phyloP scores from a whole-genome alignment of 2,888 invertebrate genomes.

The Acronicta psi region DNA sequence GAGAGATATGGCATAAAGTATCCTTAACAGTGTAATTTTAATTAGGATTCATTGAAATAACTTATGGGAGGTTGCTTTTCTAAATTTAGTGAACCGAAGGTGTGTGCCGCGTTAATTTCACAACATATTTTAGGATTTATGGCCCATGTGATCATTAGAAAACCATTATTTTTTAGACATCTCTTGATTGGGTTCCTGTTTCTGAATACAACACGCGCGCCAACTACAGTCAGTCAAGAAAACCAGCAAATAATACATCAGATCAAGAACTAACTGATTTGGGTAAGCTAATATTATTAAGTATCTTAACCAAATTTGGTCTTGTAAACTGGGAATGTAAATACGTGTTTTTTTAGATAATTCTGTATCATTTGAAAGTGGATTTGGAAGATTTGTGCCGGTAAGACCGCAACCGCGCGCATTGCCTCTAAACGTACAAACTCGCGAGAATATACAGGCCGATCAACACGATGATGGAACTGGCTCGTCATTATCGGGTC shows the following conservation, averaged over 20 bases:
- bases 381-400: slow-evolving; percentile 86
- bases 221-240: slow-evolving; percentile 84
- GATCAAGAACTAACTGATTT: slow-evolving; percentile 86
- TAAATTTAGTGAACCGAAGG: slow-evolving; percentile 83
- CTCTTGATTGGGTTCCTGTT: slow-evolving; percentile 87
- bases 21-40: slow-evolving; percentile 20
- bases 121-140: slow-evolving; percentile 38
- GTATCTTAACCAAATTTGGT: slow-evolving; percentile 23
- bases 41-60: slow-evolving; percentile 38
- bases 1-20: slow-evolving; percentile 28
- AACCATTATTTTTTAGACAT: slow-evolving; percentile 77
- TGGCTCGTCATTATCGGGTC: slow-evolving; percentile 74
- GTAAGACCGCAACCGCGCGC: slow-evolving; percentile 86
- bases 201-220: slow-evolving; percentile 85
- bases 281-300: slow-evolving; percentile 70
- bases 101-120: slow-evolving; percentile 62
- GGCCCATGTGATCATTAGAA: slow-evolving; percentile 32
- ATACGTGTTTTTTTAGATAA: slow-evolving; percentile 74
- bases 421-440: slow-evolving; percentile 82
- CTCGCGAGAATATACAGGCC: slow-evolving; percentile 75
- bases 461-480: slow-evolving; percentile 81
- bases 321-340: slow-evolving; percentile 20
- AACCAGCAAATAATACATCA: slow-evolving; percentile 83
- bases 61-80: slow-evolving; percentile 87
- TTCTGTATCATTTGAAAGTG: slow-evolving; percentile 82